Conservation (phyloP, 2,888 invertebrate genomes). For the Geophilus truncorum region DNA sequence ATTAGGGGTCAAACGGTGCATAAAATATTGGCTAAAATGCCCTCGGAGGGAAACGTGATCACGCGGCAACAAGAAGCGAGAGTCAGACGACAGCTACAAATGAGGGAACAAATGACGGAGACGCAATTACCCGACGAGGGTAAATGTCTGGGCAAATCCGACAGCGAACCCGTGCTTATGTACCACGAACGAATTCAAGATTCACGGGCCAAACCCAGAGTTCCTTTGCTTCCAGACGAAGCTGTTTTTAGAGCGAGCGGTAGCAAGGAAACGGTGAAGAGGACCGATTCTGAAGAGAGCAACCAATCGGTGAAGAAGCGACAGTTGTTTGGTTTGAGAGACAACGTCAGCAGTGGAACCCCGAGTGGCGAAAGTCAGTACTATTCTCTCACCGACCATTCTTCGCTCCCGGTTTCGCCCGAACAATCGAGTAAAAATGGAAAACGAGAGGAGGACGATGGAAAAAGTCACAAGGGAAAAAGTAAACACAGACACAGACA, state of each 20-base stretch:
- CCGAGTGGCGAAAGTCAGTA: constrained; percentile 35
- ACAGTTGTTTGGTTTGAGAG: background rate
- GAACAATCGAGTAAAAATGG: background rate
- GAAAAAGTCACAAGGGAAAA: background rate
- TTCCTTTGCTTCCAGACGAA: background rate
- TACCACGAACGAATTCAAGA: background rate
- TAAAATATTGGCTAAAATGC: constrained; percentile 13
- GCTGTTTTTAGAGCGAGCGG: background rate
- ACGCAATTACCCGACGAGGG: constrained; percentile 6
- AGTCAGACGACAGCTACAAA: background rate
- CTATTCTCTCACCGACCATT: constrained; percentile 36
- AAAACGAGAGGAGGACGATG: background rate
- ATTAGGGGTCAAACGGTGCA: background rate
- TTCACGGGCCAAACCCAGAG: background rate
- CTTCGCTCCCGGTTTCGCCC: constrained; percentile 29
- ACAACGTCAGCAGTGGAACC: constrained; percentile 19
- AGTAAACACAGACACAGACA: background rate
- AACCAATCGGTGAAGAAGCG: constrained; percentile 15
- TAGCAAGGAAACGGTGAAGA: background rate
- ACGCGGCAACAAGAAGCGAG: background rate
- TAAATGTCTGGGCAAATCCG: background rate
- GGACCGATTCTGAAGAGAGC: constrained; percentile 25
- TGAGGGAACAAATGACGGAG: constrained; percentile 1
- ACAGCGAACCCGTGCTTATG: background rate
- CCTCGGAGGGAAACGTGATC: background rate